A percentile compares a stretch with the other conserved stretches of the same genome.
These are phyloP conservation scores for Pomacea canaliculata DNA, from an alignment of 2,888 invertebrate species.

Conservation along the genomic window DNA sequence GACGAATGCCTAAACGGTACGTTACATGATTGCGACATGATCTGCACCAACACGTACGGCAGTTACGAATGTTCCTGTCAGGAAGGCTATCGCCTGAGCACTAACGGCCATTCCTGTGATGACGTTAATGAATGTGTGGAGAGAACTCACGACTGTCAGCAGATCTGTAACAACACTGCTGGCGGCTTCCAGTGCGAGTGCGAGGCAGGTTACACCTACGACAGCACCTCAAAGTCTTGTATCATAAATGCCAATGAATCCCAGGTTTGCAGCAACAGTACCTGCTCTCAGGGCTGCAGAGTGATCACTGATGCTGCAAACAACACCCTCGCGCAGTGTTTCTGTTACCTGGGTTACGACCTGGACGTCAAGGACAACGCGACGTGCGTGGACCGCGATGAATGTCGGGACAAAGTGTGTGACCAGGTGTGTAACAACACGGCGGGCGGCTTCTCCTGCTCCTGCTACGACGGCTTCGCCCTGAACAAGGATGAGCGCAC, in stretches of 20 bases:
- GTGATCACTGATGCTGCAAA: neutral
- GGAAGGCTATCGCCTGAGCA: constrained; percentile 52
- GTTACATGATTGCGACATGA: constrained; percentile 66
- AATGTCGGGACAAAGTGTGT: constrained; percentile 23
- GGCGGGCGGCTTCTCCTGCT: constrained; percentile 25
- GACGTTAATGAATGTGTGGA: constrained; percentile 17
- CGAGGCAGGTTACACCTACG: neutral
- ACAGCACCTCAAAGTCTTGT: neutral
- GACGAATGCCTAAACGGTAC: constrained; percentile 68
- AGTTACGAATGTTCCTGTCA: constrained; percentile 59
- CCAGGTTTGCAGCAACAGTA: neutral
- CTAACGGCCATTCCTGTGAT: constrained; percentile 7
- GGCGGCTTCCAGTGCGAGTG: constrained; percentile 20
- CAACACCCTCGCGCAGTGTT: neutral
- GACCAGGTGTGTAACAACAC: constrained; percentile 25
- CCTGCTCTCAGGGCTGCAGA: neutral
- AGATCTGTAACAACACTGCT: constrained; percentile 21
- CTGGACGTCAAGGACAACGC: neutral
- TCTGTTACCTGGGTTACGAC: constrained; percentile 1
- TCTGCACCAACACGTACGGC: constrained; percentile 70
- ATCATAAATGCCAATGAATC: too few relatives aligned
- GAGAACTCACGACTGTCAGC: neutral
- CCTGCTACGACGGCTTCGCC: constrained; percentile 23
- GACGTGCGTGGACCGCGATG: constrained; percentile 22
- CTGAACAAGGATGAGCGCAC: constrained; percentile 17